phyloP scores from a whole-genome alignment of 2,888 invertebrate genomes.

The Amitus sp. region DNA sequence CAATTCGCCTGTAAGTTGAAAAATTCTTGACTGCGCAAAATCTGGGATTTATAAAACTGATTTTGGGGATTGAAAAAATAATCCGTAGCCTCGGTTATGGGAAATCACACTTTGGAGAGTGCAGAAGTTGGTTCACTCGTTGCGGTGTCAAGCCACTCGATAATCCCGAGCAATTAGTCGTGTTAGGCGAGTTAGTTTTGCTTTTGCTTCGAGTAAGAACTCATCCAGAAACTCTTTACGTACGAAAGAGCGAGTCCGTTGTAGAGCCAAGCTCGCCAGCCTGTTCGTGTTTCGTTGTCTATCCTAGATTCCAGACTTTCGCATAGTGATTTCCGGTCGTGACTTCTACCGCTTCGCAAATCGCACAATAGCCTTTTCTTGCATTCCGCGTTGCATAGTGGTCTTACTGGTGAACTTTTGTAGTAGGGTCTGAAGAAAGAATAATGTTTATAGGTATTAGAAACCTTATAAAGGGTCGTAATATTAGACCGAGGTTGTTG shows the following conservation, averaged over 20 bases:
- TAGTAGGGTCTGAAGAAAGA: constrained; percentile 77
- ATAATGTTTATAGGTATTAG: no score
- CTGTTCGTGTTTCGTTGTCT: constrained; percentile 78
- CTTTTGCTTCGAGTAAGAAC: constrained; percentile 35
- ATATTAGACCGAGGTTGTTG: no score
- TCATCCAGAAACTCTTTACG: constrained; percentile 67
- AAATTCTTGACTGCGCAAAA: no score
- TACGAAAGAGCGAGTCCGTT: constrained; percentile 89
- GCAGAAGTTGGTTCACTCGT: no score
- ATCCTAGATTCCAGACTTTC: constrained; percentile 85
- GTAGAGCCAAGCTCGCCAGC: constrained; percentile 90
- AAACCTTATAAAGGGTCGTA: no score
- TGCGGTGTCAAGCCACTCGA: neutral
- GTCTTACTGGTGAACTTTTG: constrained; percentile 88
- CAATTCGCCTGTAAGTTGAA: no score
- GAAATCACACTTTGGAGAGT: neutral
- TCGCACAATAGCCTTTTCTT: constrained; percentile 88
- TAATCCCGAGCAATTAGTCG: neutral
- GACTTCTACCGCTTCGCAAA: constrained; percentile 86
- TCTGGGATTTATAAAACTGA: no score
- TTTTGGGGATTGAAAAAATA: no score
- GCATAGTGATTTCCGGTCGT: constrained; percentile 85
- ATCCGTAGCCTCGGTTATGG: no score
- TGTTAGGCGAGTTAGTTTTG: constrained; percentile 8
- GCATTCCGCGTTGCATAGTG: constrained; percentile 85